phyloP scores from a whole-genome alignment of 2,113 vertebrate species.

The Oreochromis tanganicae region DNA sequence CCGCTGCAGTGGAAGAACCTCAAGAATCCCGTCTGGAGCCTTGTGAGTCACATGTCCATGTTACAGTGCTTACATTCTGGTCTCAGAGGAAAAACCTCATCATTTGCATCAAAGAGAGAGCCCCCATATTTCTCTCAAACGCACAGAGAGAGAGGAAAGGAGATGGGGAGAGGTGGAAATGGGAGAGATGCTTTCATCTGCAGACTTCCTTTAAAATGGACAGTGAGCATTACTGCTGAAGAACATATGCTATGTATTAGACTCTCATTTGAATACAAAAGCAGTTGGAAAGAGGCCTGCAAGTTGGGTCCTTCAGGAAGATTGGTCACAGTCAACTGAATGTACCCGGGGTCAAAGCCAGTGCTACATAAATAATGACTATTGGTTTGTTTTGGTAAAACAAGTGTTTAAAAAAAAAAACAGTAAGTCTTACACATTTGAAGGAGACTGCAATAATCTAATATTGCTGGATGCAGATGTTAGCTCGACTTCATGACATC shows the following conservation, averaged over 20 bases:
- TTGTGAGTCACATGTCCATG: conserved; percentile 55
- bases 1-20: conserved; percentile 56
- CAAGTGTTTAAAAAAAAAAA: background rate
- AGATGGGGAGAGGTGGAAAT: conserved; percentile 39
- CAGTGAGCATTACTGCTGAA: conserved; percentile 54
- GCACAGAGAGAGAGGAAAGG: conserved; percentile 15
- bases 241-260: conserved; percentile 72
- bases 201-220: conserved; percentile 58
- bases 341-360: conserved; percentile 32
- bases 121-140: conserved; percentile 63
- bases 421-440: conserved; percentile 30
- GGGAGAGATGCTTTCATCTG: conserved; percentile 64
- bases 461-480: conserved; percentile 18
- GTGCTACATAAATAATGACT: conserved; percentile 33
- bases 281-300: conserved; percentile 41
- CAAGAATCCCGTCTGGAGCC: conserved; percentile 68
- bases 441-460: conserved; percentile 30
- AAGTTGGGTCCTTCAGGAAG: conserved; percentile 42
- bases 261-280: conserved; percentile 75
- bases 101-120: conserved; percentile 67
- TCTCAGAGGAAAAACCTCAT: conserved; percentile 55
- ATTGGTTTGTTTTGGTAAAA: conserved; percentile 51
- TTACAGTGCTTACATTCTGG: conserved; percentile 51
- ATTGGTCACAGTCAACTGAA: conserved; percentile 62
- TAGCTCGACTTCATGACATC: conserved; percentile 1